Evolutionary conservation across 1,140 invertebrate species (phyloP).

Genomic region (Eciton burchellii): DNA sequence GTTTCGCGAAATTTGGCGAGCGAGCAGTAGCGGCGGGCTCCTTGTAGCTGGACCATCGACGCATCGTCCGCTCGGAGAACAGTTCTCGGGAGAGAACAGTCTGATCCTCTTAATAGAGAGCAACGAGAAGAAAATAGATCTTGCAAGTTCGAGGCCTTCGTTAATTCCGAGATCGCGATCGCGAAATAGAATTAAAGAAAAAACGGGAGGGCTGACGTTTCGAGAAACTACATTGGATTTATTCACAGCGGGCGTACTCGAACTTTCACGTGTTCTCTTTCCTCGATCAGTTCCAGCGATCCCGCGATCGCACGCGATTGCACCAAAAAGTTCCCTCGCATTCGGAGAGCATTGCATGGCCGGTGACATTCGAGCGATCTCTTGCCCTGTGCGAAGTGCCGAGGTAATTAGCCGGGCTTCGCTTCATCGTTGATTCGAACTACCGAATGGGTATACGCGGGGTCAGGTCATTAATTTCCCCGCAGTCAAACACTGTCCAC

Average conservation of each 20-base stretch:
- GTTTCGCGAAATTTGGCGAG: slow-evolving; percentile 52
- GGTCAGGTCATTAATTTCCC: slow-evolving; percentile 67
- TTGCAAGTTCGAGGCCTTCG: slow-evolving; percentile 17
- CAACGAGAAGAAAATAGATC: slow-evolving; percentile 46
- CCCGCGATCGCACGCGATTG: background rate
- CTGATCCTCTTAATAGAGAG: slow-evolving; percentile 57
- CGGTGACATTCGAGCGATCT: slow-evolving; percentile 62
- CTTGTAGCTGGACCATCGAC: slow-evolving; percentile 41
- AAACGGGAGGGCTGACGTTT: too few species aligned
- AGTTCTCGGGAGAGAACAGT: slow-evolving; percentile 27
- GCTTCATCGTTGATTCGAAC: slow-evolving; percentile 68
- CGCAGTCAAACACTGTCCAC: slow-evolving; percentile 68
- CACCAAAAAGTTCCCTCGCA: slow-evolving; percentile 8
- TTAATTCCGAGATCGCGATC: slow-evolving; percentile 14
- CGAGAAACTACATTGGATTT: background rate
- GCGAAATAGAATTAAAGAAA: slow-evolving; percentile 19
- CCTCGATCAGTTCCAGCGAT: background rate
- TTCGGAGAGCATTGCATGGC: background rate
- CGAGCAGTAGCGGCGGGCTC: slow-evolving; percentile 34
- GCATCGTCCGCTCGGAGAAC: slow-evolving; percentile 42
- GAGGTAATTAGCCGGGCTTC: slow-evolving; percentile 69
- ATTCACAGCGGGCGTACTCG: background rate
- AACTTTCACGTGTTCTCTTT: background rate
- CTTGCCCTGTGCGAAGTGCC: slow-evolving; percentile 62
- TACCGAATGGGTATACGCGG: slow-evolving; percentile 43